Evolutionary conservation across 2,888 invertebrate species (phyloP).

Genomic region (Andrena dorsata): DNA sequence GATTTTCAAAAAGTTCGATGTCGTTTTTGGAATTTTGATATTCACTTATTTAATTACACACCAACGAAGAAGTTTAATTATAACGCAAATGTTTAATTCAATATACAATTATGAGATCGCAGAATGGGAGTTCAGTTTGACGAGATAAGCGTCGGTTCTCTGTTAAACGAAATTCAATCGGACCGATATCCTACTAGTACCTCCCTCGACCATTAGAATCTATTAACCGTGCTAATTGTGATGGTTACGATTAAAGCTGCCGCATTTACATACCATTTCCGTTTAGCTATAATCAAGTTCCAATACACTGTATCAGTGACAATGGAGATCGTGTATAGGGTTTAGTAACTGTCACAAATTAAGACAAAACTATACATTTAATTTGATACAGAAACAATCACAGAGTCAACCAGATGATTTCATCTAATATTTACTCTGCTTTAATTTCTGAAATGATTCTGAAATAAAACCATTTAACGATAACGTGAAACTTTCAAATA

Average conservation of each 20-base stretch:
- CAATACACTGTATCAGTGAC: not conserved
- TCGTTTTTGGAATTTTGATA: not conserved
- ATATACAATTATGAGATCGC: not conserved
- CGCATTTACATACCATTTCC: slow-evolving; percentile 40
- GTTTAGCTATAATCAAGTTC: not conserved
- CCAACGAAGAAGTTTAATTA: no score
- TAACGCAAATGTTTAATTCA: no score
- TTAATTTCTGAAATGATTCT: no score
- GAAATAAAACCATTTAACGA: no score
- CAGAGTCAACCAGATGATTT: no score
- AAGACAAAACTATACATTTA: no score
- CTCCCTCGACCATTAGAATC: slow-evolving; percentile 38
- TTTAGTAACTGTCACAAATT: no score
- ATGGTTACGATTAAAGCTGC: slow-evolving; percentile 41
- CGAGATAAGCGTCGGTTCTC: slow-evolving; percentile 26
- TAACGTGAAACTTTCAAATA: no score
- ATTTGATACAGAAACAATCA: no score
- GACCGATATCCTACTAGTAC: slow-evolving; percentile 14
- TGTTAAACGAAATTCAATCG: slow-evolving; percentile 42
- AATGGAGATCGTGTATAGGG: not conserved
- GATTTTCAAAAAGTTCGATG: not conserved
- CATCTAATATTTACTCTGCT: no score
- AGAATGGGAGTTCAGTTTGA: not conserved
- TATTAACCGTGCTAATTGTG: slow-evolving; percentile 58
- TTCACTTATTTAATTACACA: no score